Percentiles rank a stretch among this genome's conserved stretches.
phyloP scores from a whole-genome alignment of 2,797 vertebrate species.

The Helarctos malayanus region DNA sequence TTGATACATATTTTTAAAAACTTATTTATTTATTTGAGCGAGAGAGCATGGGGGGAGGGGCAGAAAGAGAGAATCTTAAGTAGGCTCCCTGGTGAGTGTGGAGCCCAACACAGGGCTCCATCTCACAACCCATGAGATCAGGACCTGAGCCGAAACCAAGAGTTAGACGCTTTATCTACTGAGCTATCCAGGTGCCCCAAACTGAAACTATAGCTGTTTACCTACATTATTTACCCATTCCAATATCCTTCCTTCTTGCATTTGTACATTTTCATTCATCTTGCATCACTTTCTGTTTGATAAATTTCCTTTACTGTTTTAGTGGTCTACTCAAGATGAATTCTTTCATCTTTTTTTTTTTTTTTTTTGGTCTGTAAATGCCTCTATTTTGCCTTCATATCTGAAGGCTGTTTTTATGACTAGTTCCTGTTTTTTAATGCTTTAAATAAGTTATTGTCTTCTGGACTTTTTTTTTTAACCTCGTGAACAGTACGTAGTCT shows the following conservation, averaged over 20 bases:
- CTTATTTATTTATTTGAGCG: not conserved
- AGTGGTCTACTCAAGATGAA: not conserved
- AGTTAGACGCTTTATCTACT: not conserved
- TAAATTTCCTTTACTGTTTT: not conserved
- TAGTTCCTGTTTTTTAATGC: not conserved
- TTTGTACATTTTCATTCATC: not conserved
- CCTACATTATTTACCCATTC: not conserved
- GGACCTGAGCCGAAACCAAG: not conserved
- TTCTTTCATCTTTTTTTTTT: not conserved
- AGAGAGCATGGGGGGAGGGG: not conserved
- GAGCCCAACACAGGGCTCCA: not conserved
- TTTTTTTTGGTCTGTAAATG: constrained; percentile 27
- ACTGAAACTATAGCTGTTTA: not conserved
- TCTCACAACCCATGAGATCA: not conserved
- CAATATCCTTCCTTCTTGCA: not conserved
- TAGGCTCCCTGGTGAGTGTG: not conserved
- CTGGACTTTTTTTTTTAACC: not conserved
- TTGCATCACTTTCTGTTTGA: not conserved
- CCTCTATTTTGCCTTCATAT: not conserved
- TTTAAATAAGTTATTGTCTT: not conserved
- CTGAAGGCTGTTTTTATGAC: not conserved
- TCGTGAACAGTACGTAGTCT: not conserved
- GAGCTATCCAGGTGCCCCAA: not conserved
- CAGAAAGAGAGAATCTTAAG: not conserved
- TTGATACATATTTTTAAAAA: not conserved